Conservation (phyloP, 2,797 vertebrate species). For the Betta splendens region DNA sequence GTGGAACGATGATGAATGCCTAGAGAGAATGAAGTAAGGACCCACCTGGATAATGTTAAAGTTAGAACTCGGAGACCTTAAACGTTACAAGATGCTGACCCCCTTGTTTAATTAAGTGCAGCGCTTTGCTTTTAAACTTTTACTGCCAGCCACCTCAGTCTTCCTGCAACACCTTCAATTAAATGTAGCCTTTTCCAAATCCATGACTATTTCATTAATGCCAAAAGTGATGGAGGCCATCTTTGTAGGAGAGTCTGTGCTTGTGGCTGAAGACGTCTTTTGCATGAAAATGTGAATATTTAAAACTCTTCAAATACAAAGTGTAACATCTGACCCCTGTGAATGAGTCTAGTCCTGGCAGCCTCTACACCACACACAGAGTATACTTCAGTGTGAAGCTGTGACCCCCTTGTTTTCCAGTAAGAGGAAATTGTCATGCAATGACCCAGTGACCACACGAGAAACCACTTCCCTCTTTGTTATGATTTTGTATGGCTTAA, state of each 20-base stretch:
- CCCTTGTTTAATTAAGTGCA: slow-evolving; percentile 79
- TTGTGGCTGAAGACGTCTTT: slow-evolving; percentile 11
- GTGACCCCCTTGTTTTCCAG: slow-evolving; percentile 76
- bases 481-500: slow-evolving; percentile 70
- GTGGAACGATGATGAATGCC: slow-evolving; percentile 72
- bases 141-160: slow-evolving; percentile 68
- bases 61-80: slow-evolving; percentile 65
- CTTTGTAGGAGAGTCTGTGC: neutral
- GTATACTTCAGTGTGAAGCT: slow-evolving; percentile 64
- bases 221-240: slow-evolving; percentile 18
- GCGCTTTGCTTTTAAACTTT: slow-evolving; percentile 73
- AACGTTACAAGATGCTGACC: slow-evolving; percentile 77
- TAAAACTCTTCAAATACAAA: slow-evolving; percentile 22
- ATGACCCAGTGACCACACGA: slow-evolving; percentile 74
- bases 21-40: slow-evolving; percentile 66
- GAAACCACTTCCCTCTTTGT: slow-evolving; percentile 78
- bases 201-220: slow-evolving; percentile 54
- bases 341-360: slow-evolving; percentile 48
- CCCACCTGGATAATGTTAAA: slow-evolving; percentile 76
- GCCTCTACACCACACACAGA: slow-evolving; percentile 63
- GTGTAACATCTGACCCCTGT: slow-evolving; percentile 61
- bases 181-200: slow-evolving; percentile 52
- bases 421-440: slow-evolving; percentile 73
- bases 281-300: slow-evolving; percentile 3
- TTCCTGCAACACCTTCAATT: slow-evolving; percentile 66